Base-by-base conservation (phyloP, 2,888 invertebrate species). In the Harpagoxenus sublaevis region DNA sequence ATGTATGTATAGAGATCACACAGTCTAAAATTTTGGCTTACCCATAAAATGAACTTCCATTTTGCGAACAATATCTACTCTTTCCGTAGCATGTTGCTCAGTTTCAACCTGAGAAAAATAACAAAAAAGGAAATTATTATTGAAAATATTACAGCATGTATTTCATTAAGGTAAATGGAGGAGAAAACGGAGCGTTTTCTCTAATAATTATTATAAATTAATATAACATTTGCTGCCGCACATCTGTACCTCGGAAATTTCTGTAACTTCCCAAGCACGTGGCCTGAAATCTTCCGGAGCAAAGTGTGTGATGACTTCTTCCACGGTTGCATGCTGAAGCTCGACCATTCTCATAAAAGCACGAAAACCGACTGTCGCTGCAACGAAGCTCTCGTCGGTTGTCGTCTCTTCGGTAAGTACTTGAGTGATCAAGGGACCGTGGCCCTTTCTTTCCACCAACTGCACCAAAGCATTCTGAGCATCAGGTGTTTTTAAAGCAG, bases 271-370 rank as follows among this genome's bases (percentile, higher is more conserved):
- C 98, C 98, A 98, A 93, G 97, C 97, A 85, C 97, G 96, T 65
- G 97, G 97, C 87, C 97, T 97, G 94, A 98, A 98, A 95, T 98
- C 98, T 95, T 98, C 97, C 3, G 98, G 98, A 85, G 97, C 97
- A 93, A 98, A 98, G 92, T 97, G 97, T 3, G 97, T 97, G 89
- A 98, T 97, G 35, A 98, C 97, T 95, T 98, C 98, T 95, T 98
- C 98, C 35, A 98, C 97, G 0, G 97, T 97, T 74, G 97, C 97
- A 93, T 98, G 97, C 92, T 97, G 97, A 84, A 97, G 96, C 93
- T 98, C 97, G 10, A 98, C 97, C 98, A 98, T 98, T 92, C 97
- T 97, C 95, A 98, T 97, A 94, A 98, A 98, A 8, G 98, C 98
- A 89, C 97, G 96, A 95, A 98, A 98, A 15, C 98, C 98, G 74